Evolutionary conservation across 2,888 invertebrate genomes (phyloP), one percentile per base, ranked within the genome.

Genomic region (Bombylius discolor): DNA sequence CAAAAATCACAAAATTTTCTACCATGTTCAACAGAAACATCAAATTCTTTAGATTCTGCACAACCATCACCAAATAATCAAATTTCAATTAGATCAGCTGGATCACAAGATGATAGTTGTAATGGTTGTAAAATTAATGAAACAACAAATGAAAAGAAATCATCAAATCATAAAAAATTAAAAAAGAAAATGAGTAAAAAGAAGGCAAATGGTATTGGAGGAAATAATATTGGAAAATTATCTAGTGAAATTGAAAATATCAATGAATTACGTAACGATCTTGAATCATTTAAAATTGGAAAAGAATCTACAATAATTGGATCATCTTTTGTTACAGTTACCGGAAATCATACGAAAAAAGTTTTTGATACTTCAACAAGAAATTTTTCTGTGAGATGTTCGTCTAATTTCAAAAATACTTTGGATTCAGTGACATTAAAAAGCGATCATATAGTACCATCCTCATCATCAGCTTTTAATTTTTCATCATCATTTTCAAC

Each of bases 211-310:
- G 12, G 12, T 11, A 42, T 11, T 42, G 39, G 39, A 11, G 36
- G 36, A 8, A 36, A 9, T 36, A 36, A 9, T 36, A 36, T 11
- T 11, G 39, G 11, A 7, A 42, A 8, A 8, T 69, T 69, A 59
- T 62, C 65, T 3, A 58, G 63, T 8, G 68, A 70, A 51, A 66
- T 64, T 13, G 69, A 70, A 39, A 72, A 72, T 42, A 72, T 73
- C 5, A 72, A 66, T 47, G 66, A 67, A 49, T 56, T 73, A 2
- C 70, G 72, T 31, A 67, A 70, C 5, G 69, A 70, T 3, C 60
- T 73, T 5, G 73, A 72, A 59, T 70, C 70, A 31, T 72, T 73
- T 56, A 70, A 71, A 9, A 66, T 73, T 34, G 72, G 69, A 49
- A 71, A 72, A 56, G 69, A 71, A 45, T 51, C 68, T 2, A 65